Percentiles rank a stretch among this genome's conserved stretches.
phyloP scores from a whole-genome alignment of 1,140 invertebrate species.

The Palaemon carinicauda region DNA sequence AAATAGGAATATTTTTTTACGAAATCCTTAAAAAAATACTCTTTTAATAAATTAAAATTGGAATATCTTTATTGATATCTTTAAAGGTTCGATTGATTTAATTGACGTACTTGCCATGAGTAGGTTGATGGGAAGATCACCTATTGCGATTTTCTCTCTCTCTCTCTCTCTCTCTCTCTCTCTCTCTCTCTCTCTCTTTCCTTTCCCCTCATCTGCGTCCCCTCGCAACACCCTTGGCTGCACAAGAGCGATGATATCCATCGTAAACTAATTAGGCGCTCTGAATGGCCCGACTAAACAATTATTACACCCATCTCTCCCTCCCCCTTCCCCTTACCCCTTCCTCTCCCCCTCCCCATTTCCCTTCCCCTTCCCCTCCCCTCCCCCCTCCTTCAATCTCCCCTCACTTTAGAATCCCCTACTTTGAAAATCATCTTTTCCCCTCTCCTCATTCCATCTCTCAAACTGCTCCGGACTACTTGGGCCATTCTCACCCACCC shows the following conservation, averaged over 20 bases:
- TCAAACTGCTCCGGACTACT: background rate
- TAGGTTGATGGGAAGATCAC: too few species aligned
- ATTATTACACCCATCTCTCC: conserved; percentile 36
- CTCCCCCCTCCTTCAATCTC: background rate
- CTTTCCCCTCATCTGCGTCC: background rate
- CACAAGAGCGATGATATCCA: conserved; percentile 53
- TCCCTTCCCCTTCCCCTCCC: background rate
- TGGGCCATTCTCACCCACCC: background rate
- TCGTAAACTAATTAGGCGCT: conserved; percentile 52
- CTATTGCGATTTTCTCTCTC: background rate
- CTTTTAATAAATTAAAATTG: too few species aligned
- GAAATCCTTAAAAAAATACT: too few species aligned
- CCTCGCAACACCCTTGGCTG: background rate
- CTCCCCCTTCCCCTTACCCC: background rate
- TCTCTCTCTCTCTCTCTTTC: background rate
- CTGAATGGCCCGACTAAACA: conserved; percentile 50
- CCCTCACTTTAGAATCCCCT: background rate
- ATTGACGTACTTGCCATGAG: too few species aligned
- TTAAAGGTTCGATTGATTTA: too few species aligned
- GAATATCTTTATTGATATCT: too few species aligned
- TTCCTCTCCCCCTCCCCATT: background rate
- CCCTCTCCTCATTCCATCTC: background rate
- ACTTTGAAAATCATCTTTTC: background rate
- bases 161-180: background rate
- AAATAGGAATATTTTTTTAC: too few species aligned